phyloP scores from a whole-genome alignment of 1,140 invertebrate genomes.

The Drosophila watanabei region DNA sequence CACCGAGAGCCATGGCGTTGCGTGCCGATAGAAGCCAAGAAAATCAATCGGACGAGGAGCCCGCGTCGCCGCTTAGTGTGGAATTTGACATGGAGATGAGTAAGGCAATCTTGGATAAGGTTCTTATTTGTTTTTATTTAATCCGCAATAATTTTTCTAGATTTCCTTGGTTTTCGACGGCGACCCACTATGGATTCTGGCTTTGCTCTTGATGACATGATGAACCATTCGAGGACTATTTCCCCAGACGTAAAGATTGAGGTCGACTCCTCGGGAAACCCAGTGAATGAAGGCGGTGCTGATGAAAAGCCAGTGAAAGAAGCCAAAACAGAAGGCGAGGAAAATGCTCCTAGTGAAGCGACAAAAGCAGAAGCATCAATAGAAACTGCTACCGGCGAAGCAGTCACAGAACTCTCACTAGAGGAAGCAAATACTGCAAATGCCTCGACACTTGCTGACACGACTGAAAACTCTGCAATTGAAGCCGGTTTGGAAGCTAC shows the following conservation, averaged over 20 bases:
- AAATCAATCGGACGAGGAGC: neutral
- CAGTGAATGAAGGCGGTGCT: neutral
- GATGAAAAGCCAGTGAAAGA: neutral
- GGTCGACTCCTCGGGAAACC: neutral
- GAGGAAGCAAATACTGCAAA: neutral
- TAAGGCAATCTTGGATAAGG: neutral
- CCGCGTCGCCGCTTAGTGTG: slow-evolving; percentile 17
- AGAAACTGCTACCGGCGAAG: neutral
- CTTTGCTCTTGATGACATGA: slow-evolving; percentile 48
- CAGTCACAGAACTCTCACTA: neutral
- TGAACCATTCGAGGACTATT: slow-evolving; percentile 7
- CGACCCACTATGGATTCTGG: slow-evolving; percentile 60
- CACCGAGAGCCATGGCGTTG: neutral
- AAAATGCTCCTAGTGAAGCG: neutral
- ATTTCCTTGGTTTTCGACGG: slow-evolving; percentile 58
- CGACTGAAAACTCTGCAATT: neutral
- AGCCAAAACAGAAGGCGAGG: neutral
- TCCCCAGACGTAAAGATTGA: slow-evolving; percentile 15
- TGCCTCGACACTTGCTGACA: neutral
- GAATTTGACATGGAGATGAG: slow-evolving; percentile 58
- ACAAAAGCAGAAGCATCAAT: neutral
- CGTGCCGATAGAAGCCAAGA: neutral
- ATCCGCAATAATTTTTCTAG: neutral
- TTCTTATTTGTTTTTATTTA: neutral
- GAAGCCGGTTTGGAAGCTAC: neutral